These are phyloP conservation scores for Zaprionus gabonicus DNA, from an alignment of 1,140 invertebrate species.

Conservation along the genomic window DNA sequence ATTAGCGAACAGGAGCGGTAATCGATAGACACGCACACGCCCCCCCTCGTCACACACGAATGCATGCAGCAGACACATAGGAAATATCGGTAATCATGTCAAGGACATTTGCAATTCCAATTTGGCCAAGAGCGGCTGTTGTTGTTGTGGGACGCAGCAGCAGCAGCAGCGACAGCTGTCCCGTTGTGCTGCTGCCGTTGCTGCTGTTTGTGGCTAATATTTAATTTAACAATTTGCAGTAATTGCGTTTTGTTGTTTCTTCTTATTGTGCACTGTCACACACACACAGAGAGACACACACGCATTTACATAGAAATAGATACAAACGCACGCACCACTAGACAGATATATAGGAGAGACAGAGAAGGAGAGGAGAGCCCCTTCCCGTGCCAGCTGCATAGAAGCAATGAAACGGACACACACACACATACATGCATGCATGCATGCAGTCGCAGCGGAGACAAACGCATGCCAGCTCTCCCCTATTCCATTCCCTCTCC, in stretches of 20 bases:
- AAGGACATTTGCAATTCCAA: constrained; percentile 39
- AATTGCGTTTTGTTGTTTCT: constrained; percentile 43
- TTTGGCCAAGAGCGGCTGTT: constrained; percentile 3
- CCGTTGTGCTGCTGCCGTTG: neutral
- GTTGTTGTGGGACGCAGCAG: constrained; percentile 5
- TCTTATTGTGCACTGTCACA: constrained; percentile 52
- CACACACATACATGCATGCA: constrained; percentile 12
- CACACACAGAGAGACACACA: constrained; percentile 20
- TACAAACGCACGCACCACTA: constrained; percentile 26
- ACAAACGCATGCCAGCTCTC: constrained; percentile 20
- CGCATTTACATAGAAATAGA: neutral
- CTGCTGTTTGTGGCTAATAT: constrained; percentile 55
- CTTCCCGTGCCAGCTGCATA: constrained; percentile 38
- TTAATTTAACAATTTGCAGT: constrained; percentile 67
- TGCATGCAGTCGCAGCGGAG: neutral
- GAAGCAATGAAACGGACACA: constrained; percentile 3
- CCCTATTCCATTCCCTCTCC: neutral
- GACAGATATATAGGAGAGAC: constrained; percentile 18
- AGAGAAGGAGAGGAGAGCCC: constrained; percentile 3
- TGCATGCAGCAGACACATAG: constrained; percentile 15
- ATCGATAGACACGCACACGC: constrained; percentile 28
- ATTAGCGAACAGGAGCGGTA: constrained; percentile 10
- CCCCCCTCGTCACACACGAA: neutral
- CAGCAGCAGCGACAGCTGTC: neutral
- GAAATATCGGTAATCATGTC: constrained; percentile 38